These are phyloP conservation scores for Euspilapteryx auroguttella DNA, from an alignment of 2,888 invertebrate species.

Conservation along the genomic window DNA sequence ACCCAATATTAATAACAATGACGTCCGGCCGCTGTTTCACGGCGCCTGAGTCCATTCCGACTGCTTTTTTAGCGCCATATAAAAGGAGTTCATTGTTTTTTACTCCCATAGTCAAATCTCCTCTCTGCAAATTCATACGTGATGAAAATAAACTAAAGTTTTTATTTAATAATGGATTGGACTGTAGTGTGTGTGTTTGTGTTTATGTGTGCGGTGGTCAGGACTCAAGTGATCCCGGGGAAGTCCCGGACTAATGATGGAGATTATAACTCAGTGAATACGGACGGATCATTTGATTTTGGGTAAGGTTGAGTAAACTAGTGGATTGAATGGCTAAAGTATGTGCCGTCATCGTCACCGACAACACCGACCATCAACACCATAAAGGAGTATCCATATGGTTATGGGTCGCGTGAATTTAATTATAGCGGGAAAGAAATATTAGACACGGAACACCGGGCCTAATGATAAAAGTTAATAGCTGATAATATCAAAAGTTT, in stretches of 20 bases:
- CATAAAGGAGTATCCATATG: no score
- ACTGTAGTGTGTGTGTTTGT: slow-evolving; percentile 26
- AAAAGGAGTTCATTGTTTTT: slow-evolving; percentile 46
- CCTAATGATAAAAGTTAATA: no score
- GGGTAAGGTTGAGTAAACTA: no score
- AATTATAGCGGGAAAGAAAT: no score
- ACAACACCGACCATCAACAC: no score
- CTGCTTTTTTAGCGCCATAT: slow-evolving; percentile 49
- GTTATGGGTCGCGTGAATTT: no score
- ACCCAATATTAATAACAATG: slow-evolving; percentile 46
- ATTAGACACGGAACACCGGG: no score
- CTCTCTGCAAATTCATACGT: no score
- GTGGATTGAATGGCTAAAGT: no score
- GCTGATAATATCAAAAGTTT: no score
- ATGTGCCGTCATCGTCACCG: no score
- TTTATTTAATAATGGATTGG: slow-evolving; percentile 32
- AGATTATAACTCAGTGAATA: slow-evolving; percentile 66
- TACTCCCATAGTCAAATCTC: slow-evolving; percentile 34
- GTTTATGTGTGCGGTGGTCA: slow-evolving; percentile 34
- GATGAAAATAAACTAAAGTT: slow-evolving; percentile 9
- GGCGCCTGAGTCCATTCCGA: slow-evolving; percentile 33
- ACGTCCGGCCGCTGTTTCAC: slow-evolving; percentile 51
- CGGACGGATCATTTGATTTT: slow-evolving; percentile 76
- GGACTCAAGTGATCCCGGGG: slow-evolving; percentile 47
- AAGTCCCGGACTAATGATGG: slow-evolving; percentile 52